These are phyloP conservation scores for Pterois miles DNA, from an alignment of 2,797 vertebrate genomes.

Conservation along the genomic window DNA sequence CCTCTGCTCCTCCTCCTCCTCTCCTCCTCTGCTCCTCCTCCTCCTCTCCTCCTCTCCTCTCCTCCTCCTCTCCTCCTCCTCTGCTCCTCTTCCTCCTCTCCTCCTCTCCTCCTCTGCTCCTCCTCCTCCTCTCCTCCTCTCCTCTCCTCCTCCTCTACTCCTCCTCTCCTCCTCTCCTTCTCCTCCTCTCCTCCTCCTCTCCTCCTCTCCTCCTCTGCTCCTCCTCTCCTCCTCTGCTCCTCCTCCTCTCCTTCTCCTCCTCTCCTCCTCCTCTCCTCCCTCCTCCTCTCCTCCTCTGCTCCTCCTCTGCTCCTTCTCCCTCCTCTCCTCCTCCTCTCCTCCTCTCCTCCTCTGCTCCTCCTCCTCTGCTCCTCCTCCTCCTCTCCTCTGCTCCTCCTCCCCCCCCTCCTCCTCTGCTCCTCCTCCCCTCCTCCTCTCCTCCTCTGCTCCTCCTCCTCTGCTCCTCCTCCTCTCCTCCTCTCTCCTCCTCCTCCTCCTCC, in stretches of 20 bases:
- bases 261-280: constrained; percentile 2
- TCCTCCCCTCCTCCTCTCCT: background rate
- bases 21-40: background rate
- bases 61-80: background rate
- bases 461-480: too few species aligned
- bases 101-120: constrained; percentile 19
- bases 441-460: constrained; percentile 23
- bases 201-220: constrained; percentile 19
- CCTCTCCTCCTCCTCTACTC: background rate
- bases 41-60: constrained; percentile 18
- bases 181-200: background rate
- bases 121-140: too few species aligned
- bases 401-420: too few species aligned
- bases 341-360: constrained; percentile 25
- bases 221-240: background rate
- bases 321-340: background rate
- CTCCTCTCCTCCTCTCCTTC: constrained; percentile 15
- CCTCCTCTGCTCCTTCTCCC: too few species aligned
- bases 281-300: constrained; percentile 13
- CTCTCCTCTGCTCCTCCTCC: too few species aligned
- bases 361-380: background rate
- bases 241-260: background rate
- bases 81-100: too few species aligned
- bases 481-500: background rate
- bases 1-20: constrained; percentile 3